Evolutionary conservation across 1,140 invertebrate species (phyloP).

Genomic region (Pseudomyrmex flavicornis): DNA sequence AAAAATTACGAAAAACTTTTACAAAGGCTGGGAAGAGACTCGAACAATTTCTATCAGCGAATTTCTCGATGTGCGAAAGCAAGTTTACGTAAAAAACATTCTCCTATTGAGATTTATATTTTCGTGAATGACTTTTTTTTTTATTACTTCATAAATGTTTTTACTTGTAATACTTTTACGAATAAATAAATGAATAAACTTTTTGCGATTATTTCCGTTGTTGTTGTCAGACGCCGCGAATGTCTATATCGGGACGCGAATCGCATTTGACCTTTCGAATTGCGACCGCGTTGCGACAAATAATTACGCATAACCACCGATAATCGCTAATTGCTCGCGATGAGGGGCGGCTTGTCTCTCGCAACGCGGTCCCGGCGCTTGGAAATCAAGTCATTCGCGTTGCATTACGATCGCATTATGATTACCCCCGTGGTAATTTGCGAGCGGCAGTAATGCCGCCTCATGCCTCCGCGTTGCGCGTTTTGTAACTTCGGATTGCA

Average conservation of each 20-base stretch:
- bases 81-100: too few species aligned
- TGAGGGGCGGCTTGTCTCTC: conserved; percentile 60
- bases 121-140: too few species aligned
- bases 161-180: too few species aligned
- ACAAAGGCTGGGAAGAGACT: too few species aligned
- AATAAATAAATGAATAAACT: too few species aligned
- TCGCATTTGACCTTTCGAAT: conserved; percentile 29
- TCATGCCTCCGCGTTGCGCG: conserved; percentile 61
- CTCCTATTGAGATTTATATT: too few species aligned
- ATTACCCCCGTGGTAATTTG: conserved; percentile 72
- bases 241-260: not conserved
- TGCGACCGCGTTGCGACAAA: conserved; percentile 43
- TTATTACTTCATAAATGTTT: too few species aligned
- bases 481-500: conserved; percentile 72
- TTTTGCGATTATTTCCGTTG: too few species aligned
- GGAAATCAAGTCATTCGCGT: conserved; percentile 73
- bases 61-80: too few species aligned
- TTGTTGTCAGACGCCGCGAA: too few species aligned
- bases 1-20: too few species aligned
- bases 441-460: conserved; percentile 68
- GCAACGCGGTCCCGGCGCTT: conserved; percentile 52
- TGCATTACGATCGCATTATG: conserved; percentile 76
- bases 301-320: conserved; percentile 69
- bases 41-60: too few species aligned
- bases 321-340: conserved; percentile 71